phyloP scores from a whole-genome alignment of 2,888 invertebrate genomes.

The Dasypolia templi region DNA sequence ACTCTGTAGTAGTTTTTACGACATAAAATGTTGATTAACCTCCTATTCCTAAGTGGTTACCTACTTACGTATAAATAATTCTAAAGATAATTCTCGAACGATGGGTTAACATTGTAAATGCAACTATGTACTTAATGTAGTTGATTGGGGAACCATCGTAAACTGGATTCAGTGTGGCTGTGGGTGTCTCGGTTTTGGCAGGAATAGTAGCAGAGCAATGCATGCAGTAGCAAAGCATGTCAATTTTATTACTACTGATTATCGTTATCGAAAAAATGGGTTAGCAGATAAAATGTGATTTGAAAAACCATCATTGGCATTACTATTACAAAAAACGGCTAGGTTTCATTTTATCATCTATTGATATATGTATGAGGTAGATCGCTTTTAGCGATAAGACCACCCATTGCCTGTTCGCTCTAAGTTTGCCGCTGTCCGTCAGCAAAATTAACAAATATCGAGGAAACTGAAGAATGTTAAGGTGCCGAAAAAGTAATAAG shows the following conservation, averaged over 20 bases:
- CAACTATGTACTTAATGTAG: slow-evolving; percentile 8
- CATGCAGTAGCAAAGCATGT: too few relatives aligned
- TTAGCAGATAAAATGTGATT: background rate
- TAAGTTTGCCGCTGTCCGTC: too few relatives aligned
- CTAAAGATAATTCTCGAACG: slow-evolving; percentile 54
- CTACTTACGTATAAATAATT: background rate
- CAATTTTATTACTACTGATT: background rate
- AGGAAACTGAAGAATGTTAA: too few relatives aligned
- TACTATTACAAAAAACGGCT: background rate
- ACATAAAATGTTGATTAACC: background rate
- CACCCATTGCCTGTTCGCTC: too few relatives aligned
- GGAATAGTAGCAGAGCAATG: background rate
- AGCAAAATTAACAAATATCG: too few relatives aligned
- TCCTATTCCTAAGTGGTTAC: background rate
- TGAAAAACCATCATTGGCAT: background rate
- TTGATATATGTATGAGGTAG: too few relatives aligned
- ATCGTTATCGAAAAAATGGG: too few relatives aligned
- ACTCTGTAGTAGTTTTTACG: background rate
- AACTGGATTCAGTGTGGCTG: background rate
- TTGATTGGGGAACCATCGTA: background rate
- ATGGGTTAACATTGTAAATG: slow-evolving; percentile 4
- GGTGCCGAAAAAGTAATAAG: too few relatives aligned
- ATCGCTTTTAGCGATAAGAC: too few relatives aligned
- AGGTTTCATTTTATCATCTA: background rate
- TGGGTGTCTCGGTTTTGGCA: background rate